Percentiles rank a stretch among this genome's conserved stretches.
These are phyloP conservation scores for Saguinus imperator DNA, from an alignment of 2,113 vertebrate species.

Conservation along the genomic window DNA sequence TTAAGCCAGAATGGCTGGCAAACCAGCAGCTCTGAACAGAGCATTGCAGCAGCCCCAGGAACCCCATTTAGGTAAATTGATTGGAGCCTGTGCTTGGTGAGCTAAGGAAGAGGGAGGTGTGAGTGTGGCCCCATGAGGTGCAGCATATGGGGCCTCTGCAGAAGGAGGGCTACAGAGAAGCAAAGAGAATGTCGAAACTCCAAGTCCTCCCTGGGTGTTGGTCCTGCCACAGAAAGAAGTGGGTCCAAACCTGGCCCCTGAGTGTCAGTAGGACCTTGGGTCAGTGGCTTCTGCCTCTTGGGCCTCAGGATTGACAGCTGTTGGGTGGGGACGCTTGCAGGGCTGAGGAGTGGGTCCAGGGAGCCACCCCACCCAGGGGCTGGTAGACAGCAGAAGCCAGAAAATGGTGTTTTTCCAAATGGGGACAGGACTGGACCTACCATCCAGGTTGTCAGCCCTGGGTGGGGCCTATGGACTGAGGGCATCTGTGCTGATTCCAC, in stretches of 20 bases:
- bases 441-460: too few species aligned
- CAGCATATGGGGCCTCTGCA: rapidly evolving
- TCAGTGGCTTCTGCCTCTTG: neutral
- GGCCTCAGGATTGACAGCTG: neutral
- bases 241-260: neutral
- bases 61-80: slow-evolving; percentile 81
- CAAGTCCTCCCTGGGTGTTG: neutral
- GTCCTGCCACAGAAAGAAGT: neutral
- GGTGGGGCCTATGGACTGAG: too few species aligned
- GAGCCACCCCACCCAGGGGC: too few species aligned
- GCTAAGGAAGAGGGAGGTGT: slow-evolving; percentile 79
- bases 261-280: neutral
- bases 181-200: neutral
- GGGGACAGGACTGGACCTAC: too few species aligned
- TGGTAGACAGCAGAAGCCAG: too few species aligned
- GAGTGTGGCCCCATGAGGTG: neutral
- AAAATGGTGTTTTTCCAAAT: too few species aligned
- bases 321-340: too few species aligned
- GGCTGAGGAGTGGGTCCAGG: too few species aligned
- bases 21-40: slow-evolving; percentile 75
- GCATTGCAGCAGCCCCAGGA: slow-evolving; percentile 78
- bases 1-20: slow-evolving; percentile 77
- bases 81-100: slow-evolving; percentile 73
- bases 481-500: too few species aligned
- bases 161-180: neutral